A percentile compares a stretch with the other conserved stretches of the same genome.
phyloP scores from a whole-genome alignment of 1,140 invertebrate species.

The Lordiphosa clarofinis region DNA sequence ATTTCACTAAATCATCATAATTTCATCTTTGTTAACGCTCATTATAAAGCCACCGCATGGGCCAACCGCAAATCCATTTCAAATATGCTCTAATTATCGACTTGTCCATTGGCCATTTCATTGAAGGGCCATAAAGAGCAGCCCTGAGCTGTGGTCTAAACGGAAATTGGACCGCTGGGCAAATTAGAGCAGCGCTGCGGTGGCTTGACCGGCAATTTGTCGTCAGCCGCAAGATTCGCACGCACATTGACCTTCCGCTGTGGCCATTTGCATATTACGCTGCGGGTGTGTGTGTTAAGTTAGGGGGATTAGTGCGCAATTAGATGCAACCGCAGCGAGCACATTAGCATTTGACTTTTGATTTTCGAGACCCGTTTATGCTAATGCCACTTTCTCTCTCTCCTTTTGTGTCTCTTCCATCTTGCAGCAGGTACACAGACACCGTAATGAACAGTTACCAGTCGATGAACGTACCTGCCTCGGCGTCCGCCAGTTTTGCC shows the following conservation, averaged over 20 bases:
- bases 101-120: slow-evolving; percentile 28
- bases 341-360: slow-evolving; percentile 59
- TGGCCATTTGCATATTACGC: slow-evolving; percentile 71
- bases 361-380: slow-evolving; percentile 17
- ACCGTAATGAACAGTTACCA: slow-evolving; percentile 80
- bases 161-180: slow-evolving; percentile 20
- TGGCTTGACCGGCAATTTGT: slow-evolving; percentile 50
- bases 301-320: slow-evolving; percentile 58
- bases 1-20: not conserved
- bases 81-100: slow-evolving; percentile 66
- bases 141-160: slow-evolving; percentile 3
- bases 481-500: slow-evolving; percentile 82
- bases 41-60: slow-evolving; percentile 1
- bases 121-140: slow-evolving; percentile 46
- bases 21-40: not conserved
- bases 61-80: slow-evolving; percentile 57
- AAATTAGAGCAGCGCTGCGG: slow-evolving; percentile 61
- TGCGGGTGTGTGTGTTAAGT: slow-evolving; percentile 52
- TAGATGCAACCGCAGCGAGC: slow-evolving; percentile 49
- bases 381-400: slow-evolving; percentile 25
- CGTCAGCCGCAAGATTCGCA: slow-evolving; percentile 61
- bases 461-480: slow-evolving; percentile 79
- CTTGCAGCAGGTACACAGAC: slow-evolving; percentile 74
- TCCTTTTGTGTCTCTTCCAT: not conserved
- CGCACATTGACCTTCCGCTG: slow-evolving; percentile 71